A percentile compares a stretch with the other conserved stretches of the same genome.
Conservation (phyloP, 2,113 vertebrate species). For the Crotalus horridus region DNA sequence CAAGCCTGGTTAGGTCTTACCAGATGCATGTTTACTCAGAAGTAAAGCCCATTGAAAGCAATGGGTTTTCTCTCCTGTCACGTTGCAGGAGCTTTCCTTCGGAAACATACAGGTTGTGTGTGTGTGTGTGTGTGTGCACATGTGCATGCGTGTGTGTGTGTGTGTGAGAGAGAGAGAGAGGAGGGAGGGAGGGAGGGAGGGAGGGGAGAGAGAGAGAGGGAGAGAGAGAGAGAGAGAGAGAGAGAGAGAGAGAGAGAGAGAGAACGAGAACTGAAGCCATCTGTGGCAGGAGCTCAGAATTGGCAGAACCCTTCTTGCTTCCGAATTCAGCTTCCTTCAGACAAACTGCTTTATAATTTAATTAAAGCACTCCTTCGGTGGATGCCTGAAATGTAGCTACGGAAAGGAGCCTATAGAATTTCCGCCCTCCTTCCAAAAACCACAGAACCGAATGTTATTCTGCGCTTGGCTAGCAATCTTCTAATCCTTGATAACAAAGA, state of each 20-base stretch:
- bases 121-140: background rate
- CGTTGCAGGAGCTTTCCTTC: background rate
- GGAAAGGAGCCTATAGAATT: background rate
- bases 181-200: no score
- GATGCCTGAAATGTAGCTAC: conserved; percentile 50
- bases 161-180: background rate
- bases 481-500: conserved; percentile 72
- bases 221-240: background rate
- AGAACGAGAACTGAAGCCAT: conserved; percentile 50
- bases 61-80: background rate
- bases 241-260: background rate
- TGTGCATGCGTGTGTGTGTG: background rate
- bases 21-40: background rate
- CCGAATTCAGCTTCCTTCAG: conserved; percentile 51
- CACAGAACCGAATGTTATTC: conserved; percentile 67
- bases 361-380: conserved; percentile 57
- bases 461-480: conserved; percentile 56
- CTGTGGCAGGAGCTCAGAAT: conserved; percentile 56
- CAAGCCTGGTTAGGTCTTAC: background rate
- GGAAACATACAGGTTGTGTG: conserved; percentile 32
- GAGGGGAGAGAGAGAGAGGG: no score
- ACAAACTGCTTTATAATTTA: conserved; percentile 61
- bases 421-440: conserved; percentile 48
- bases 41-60: background rate
- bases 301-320: conserved; percentile 53